Conservation (phyloP, 2,797 vertebrate species). For the Mycteria americana region DNA sequence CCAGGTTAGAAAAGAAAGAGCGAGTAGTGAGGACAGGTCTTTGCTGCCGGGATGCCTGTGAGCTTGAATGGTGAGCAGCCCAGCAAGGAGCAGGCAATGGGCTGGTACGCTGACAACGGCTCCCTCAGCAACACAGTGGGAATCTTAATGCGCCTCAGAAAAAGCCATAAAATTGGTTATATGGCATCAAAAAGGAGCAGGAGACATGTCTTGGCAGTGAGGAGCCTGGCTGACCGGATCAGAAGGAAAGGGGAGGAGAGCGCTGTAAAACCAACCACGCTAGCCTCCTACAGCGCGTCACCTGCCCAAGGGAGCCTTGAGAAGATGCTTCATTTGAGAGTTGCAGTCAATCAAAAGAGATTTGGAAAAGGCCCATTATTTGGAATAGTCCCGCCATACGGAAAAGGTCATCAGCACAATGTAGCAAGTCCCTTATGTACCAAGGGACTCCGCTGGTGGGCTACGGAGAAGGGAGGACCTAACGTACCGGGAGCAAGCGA, state of each 20-base stretch:
- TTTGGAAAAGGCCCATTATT: background rate
- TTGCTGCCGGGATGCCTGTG: background rate
- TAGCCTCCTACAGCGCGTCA: background rate
- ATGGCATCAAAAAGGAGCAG: background rate
- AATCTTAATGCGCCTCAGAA: background rate
- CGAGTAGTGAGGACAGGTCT: background rate
- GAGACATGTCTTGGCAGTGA: background rate
- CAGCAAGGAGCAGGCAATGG: background rate
- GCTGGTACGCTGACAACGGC: fast-evolving
- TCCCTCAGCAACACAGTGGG: fast-evolving
- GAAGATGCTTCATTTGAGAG: background rate
- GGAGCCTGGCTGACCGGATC: background rate
- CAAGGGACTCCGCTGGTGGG: background rate
- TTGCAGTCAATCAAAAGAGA: background rate
- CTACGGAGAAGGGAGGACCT: fast-evolving
- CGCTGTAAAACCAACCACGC: background rate
- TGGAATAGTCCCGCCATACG: background rate
- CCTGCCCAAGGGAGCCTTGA: background rate
- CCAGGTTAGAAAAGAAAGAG: background rate
- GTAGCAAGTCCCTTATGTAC: background rate
- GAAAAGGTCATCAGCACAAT: background rate
- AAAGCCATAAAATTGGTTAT: background rate
- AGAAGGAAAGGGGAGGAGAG: background rate
- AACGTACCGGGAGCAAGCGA: fast-evolving
- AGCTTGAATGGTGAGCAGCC: background rate